Conservation (phyloP, 1,140 invertebrate genomes). For the Neodiprion pinetum region DNA sequence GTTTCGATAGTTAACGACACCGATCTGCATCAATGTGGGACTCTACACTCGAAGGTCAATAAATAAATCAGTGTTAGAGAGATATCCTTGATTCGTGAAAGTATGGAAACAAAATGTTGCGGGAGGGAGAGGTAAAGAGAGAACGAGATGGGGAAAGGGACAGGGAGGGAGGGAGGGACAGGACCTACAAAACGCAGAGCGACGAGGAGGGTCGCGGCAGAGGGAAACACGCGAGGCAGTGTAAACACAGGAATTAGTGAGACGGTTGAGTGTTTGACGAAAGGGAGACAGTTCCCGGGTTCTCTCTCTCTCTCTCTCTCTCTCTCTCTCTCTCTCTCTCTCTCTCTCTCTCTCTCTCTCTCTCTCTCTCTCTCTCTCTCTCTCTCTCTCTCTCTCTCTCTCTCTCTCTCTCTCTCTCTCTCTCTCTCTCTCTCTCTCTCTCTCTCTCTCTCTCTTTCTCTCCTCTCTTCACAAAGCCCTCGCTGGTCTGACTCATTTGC, state of each 20-base stretch:
- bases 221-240: neutral
- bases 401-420: constrained; percentile 8
- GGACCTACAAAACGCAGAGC: neutral
- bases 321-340: too few relatives aligned
- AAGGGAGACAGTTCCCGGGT: constrained; percentile 1
- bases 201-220: neutral
- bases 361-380: neutral
- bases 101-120: too few relatives aligned
- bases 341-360: neutral
- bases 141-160: neutral
- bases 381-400: neutral
- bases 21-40: too few relatives aligned
- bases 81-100: too few relatives aligned
- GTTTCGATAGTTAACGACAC: too few relatives aligned
- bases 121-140: too few relatives aligned
- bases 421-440: constrained; percentile 1
- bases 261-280: constrained; percentile 1
- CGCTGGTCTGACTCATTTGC: neutral
- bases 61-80: too few relatives aligned
- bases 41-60: too few relatives aligned
- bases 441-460: neutral
- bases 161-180: neutral
- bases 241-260: constrained; percentile 8
- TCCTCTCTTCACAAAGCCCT: neutral
- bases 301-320: constrained; percentile 9